A percentile compares a stretch with the other conserved stretches of the same genome.
Evolutionary conservation across 1,140 invertebrate genomes (phyloP).

Genomic region (Pomacea maculata): DNA sequence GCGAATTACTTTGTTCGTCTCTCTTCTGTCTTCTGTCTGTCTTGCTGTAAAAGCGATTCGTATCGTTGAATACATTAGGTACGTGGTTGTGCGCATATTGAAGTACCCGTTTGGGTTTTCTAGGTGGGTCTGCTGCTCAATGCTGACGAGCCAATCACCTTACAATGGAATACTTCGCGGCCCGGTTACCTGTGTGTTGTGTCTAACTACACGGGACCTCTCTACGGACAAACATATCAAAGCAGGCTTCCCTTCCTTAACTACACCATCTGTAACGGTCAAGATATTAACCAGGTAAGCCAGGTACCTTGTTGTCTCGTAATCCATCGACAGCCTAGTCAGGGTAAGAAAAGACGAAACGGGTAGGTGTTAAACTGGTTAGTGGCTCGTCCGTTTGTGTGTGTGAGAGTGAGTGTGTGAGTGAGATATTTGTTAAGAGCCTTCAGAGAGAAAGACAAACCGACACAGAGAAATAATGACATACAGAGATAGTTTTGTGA

Average conservation of each 20-base stretch:
- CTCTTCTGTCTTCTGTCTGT: no score
- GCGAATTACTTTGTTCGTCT: no score
- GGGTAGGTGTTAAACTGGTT: not conserved
- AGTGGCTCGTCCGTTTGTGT: not conserved
- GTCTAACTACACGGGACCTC: slow-evolving; percentile 40
- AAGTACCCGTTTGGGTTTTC: no score
- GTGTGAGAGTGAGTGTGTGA: no score
- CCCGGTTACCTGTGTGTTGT: slow-evolving; percentile 41
- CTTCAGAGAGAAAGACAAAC: no score
- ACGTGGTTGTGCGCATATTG: no score
- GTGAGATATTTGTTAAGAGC: not conserved
- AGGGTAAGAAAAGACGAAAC: not conserved
- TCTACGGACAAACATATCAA: slow-evolving; percentile 29
- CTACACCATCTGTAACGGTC: slow-evolving; percentile 55
- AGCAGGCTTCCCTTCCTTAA: slow-evolving; percentile 29
- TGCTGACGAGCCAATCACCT: slow-evolving; percentile 49
- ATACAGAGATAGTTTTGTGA: no score
- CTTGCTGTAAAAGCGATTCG: no score
- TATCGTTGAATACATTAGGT: no score
- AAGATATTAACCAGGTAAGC: slow-evolving; percentile 23
- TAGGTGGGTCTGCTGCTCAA: slow-evolving; percentile 52
- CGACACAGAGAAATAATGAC: no score
- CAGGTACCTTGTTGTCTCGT: not conserved
- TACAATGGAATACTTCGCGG: slow-evolving; percentile 47
- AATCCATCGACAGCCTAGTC: not conserved